A percentile compares a stretch with the other conserved stretches of the same genome.
Conservation (phyloP, 2,113 vertebrate species). For the Tauraco erythrolophus region DNA sequence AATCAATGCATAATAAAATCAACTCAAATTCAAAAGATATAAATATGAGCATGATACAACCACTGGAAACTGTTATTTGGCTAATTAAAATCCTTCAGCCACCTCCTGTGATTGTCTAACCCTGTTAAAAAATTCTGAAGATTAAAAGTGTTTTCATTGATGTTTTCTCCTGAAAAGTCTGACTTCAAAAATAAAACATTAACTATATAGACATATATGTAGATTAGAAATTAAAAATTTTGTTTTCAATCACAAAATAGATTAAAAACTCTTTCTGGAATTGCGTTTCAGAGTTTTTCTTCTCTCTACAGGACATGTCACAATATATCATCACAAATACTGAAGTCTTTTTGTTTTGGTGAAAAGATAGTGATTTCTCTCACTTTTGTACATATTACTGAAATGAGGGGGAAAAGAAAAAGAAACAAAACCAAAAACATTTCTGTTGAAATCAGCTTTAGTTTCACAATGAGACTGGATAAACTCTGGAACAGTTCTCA, state of each 20-base stretch:
- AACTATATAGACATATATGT: neutral
- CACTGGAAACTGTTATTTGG: neutral
- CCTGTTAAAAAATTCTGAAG: neutral
- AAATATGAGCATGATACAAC: neutral
- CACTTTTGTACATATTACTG: neutral
- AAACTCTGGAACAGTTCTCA: neutral
- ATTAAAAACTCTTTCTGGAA: neutral
- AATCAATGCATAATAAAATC: neutral
- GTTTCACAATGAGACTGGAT: neutral
- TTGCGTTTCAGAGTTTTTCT: neutral
- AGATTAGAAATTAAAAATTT: neutral
- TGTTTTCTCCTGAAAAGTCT: neutral
- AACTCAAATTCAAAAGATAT: neutral
- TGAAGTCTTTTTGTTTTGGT: rapidly evolving
- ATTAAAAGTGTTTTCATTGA: neutral
- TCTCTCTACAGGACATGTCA: neutral
- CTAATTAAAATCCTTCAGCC: neutral
- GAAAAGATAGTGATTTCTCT: neutral
- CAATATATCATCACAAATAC: neutral
- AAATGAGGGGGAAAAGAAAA: rapidly evolving
- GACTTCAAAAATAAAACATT: neutral
- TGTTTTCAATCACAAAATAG: neutral
- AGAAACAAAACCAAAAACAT: neutral
- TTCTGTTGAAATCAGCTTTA: neutral
- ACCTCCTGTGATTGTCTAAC: neutral